These are phyloP conservation scores for Calephelis perditalis DNA, from an alignment of 2,888 invertebrate species.

Conservation along the genomic window DNA sequence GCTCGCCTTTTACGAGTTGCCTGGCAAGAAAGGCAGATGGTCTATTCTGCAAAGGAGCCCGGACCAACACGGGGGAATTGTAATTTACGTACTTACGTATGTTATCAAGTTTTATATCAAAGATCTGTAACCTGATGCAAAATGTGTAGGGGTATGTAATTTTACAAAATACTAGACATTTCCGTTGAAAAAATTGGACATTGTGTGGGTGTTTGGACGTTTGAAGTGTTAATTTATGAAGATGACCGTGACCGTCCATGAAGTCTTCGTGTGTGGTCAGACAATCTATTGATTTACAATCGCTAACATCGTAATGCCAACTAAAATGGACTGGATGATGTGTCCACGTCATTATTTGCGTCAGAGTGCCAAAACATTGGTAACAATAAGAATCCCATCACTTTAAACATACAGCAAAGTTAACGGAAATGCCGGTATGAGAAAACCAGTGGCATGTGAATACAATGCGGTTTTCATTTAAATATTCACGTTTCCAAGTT, in stretches of 20 bases:
- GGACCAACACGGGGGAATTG: too few relatives aligned
- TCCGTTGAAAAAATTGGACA: background rate
- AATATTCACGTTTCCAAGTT: constrained; percentile 1
- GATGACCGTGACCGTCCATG: background rate
- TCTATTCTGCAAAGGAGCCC: too few relatives aligned
- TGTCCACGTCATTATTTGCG: constrained; percentile 36
- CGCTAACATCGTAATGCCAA: constrained; percentile 33
- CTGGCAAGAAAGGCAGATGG: too few relatives aligned
- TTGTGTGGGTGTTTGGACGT: constrained; percentile 7
- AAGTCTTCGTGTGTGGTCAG: constrained; percentile 38
- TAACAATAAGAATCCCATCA: constrained; percentile 30
- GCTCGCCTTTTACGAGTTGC: too few relatives aligned
- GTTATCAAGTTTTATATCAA: too few relatives aligned
- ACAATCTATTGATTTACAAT: constrained; percentile 33
- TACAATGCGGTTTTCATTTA: constrained; percentile 3
- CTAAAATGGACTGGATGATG: constrained; percentile 34
- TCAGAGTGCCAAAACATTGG: constrained; percentile 37
- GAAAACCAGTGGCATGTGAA: constrained; percentile 5
- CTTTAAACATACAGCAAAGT: constrained; percentile 13
- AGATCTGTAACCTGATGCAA: too few relatives aligned
- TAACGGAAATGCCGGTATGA: constrained; percentile 5
- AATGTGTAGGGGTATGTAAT: too few relatives aligned
- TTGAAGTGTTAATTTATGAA: constrained; percentile 5
- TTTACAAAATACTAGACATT: background rate
- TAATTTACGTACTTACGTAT: too few relatives aligned